These are phyloP conservation scores for Pagrus major DNA, from an alignment of 2,113 vertebrate genomes.

Conservation along the genomic window DNA sequence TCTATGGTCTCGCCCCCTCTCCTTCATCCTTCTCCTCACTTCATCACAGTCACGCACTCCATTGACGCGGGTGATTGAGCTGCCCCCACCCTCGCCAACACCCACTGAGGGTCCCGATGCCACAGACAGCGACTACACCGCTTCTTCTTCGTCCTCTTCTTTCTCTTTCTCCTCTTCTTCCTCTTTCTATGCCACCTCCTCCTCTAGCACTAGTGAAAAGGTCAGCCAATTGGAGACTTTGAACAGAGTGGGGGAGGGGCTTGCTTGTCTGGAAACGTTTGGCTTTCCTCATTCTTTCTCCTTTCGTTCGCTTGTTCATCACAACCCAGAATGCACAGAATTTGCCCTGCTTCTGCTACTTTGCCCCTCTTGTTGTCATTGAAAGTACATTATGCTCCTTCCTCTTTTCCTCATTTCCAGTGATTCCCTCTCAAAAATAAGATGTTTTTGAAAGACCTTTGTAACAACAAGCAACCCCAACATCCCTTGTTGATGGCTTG, in stretches of 20 bases:
- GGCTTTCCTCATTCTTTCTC: conserved; percentile 42
- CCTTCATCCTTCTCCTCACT: conserved; percentile 49
- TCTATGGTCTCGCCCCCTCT: conserved; percentile 64
- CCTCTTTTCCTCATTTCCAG: conserved; percentile 23
- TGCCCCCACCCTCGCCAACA: conserved; percentile 73
- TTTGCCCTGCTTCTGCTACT: conserved; percentile 35
- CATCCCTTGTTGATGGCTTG: conserved; percentile 26
- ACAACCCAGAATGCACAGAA: conserved; percentile 36
- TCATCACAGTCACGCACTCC: conserved; percentile 64
- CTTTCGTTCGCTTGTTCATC: conserved; percentile 53
- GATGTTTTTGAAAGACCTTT: conserved; percentile 35
- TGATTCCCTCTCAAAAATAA: conserved; percentile 27
- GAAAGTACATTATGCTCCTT: conserved; percentile 11
- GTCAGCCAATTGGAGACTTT: conserved; percentile 76
- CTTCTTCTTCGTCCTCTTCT: conserved; percentile 81
- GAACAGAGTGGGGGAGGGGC: conserved; percentile 63
- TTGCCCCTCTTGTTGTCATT: conserved; percentile 27
- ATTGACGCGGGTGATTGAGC: conserved; percentile 72
- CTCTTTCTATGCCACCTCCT: conserved; percentile 79
- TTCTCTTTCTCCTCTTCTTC: conserved; percentile 83
- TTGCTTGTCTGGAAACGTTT: conserved; percentile 66
- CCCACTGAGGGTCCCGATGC: conserved; percentile 82
- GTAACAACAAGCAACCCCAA: conserved; percentile 35
- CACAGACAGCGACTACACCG: conserved; percentile 82
- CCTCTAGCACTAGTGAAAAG: conserved; percentile 85